Evolutionary conservation across 2,888 invertebrate genomes (phyloP), one percentile per base, ranked within the genome.

Genomic region (Pherbina coryleti): DNA sequence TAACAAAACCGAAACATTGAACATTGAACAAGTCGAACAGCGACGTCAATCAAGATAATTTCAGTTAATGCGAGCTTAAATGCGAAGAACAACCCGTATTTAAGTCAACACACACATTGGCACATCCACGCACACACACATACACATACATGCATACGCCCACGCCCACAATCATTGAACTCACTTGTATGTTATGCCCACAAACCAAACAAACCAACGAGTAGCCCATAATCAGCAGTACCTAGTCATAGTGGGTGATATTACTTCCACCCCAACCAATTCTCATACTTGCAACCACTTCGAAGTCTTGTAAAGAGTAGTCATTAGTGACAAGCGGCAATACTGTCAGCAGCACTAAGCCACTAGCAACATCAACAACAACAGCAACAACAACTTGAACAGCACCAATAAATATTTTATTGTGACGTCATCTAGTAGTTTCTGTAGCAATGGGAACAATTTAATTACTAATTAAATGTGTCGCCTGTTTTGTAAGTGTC

Each of bases 11-110:
- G 14, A 44, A 44, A 44, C 44, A 44, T 44, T 1, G 44, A 3
- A 11, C 5, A 2, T 17, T 14, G 57, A 25, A 22, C 8, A 22
- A 11, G 9, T 9, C 28, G 57, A 25, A 22, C 57, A 44, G 22
- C 34, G 37, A 34, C 67, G 44, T 44, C 67, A 67, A 67, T 67
- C 37, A 37, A 34, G 67, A 67, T 67, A 67, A 67, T 67, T 67
- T 67, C 22, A 17, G 37, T 44, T 44, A 44, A 44, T 44, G 44
- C 44, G 14, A 44, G 11, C 44, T 44, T 44, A 44, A 44, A 44
- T 14, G 44, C 14, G 57, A 22, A 60, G 28, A 19, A 28, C 28
- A 34, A 37, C 37, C 37, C 66, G 66, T n/a, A 66, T 37, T 37
- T 37, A 34, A n/a, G 66, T 66, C 66, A 66, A 57, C 57, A 22